Conservation (phyloP, 1,140 invertebrate species). For the Leptestheria dahalacensis region DNA sequence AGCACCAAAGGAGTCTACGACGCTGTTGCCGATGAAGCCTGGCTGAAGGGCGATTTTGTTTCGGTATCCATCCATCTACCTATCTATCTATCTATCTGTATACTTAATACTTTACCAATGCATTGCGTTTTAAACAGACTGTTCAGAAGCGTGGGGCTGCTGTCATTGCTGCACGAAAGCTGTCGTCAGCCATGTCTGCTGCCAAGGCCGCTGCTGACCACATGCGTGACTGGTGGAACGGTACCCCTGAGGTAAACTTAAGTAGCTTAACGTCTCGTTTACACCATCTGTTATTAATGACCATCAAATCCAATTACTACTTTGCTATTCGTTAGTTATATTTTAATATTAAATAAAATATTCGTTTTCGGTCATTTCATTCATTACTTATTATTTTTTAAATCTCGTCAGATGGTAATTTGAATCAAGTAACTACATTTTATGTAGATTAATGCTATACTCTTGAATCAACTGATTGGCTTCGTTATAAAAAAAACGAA, state of each 20-base stretch:
- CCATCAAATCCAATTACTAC: too few species aligned
- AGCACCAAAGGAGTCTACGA: constrained; percentile 39
- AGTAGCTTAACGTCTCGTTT: constrained; percentile 4
- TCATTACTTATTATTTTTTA: too few species aligned
- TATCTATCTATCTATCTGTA: constrained; percentile 1
- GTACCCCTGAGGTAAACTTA: constrained; percentile 45
- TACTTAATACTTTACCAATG: not conserved
- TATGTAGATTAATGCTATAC: too few species aligned
- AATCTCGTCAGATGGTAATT: too few species aligned
- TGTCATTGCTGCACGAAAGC: constrained; percentile 91
- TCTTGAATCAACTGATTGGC: too few species aligned
- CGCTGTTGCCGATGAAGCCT: constrained; percentile 65
- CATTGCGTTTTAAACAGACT: constrained; percentile 35
- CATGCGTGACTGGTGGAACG: constrained; percentile 88
- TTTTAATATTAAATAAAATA: too few species aligned
- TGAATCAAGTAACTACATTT: too few species aligned
- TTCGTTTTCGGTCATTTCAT: too few species aligned
- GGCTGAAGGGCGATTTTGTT: constrained; percentile 69
- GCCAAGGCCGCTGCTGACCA: constrained; percentile 97
- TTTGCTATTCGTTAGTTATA: too few species aligned
- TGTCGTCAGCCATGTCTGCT: constrained; percentile 94
- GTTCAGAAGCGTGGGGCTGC: constrained; percentile 95
- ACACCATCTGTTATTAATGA: not conserved
- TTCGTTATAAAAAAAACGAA: too few species aligned
- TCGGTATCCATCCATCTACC: constrained; percentile 27